These are phyloP conservation scores for Morpho deidamia DNA, from an alignment of 2,888 invertebrate genomes.

Conservation along the genomic window DNA sequence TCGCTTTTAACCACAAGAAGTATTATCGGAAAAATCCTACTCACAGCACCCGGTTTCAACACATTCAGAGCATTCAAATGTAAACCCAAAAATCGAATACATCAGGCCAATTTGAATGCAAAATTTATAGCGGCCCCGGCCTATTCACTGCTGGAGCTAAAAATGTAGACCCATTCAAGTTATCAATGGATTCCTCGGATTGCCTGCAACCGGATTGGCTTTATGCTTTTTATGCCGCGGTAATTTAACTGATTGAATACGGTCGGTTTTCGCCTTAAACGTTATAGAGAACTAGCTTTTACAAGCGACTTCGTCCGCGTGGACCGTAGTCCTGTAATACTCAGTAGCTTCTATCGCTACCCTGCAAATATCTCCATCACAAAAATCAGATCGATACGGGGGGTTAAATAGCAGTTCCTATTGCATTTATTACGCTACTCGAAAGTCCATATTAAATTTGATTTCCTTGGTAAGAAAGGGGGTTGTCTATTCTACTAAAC, in stretches of 20 bases:
- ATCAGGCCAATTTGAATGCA: conserved; percentile 21
- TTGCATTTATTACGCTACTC: no score
- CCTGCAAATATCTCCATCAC: no score
- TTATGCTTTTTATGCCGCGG: conserved; percentile 18
- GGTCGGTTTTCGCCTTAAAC: no score
- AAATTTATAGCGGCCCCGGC: conserved; percentile 18
- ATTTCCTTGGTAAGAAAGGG: no score
- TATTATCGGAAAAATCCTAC: not conserved
- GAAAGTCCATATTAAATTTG: no score
- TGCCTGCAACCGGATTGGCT: conserved; percentile 12
- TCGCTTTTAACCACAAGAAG: not conserved
- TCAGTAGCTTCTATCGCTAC: no score
- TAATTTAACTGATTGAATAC: conserved; percentile 14
- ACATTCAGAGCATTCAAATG: conserved; percentile 17
- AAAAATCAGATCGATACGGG: no score
- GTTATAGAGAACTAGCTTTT: no score
- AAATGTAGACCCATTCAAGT: conserved; percentile 21
- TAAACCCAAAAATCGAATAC: conserved; percentile 18
- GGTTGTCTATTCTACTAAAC: no score
- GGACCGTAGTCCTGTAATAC: no score
- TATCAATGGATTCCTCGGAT: conserved; percentile 19
- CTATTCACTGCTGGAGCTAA: conserved; percentile 19
- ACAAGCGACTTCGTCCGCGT: no score
- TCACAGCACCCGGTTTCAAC: conserved; percentile 4
- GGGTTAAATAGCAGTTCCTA: no score